Conservation (phyloP, 2,113 vertebrate genomes). For the Erpornis zantholeuca region DNA sequence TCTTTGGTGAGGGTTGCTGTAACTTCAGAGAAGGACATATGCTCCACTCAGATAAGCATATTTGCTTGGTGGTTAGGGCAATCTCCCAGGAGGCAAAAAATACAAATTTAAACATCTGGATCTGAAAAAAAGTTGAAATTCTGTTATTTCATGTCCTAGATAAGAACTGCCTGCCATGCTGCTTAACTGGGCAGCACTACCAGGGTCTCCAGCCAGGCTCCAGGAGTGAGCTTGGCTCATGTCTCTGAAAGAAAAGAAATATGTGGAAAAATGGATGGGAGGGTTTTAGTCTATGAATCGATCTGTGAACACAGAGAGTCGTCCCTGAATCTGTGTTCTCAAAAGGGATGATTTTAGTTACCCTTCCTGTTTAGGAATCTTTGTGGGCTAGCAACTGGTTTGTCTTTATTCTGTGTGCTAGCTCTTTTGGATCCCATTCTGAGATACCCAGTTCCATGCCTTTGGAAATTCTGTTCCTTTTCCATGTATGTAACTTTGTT, state of each 20-base stretch:
- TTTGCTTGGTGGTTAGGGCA: background rate
- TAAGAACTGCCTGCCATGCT: background rate
- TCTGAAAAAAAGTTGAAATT: background rate
- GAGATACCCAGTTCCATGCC: background rate
- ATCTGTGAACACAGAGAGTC: background rate
- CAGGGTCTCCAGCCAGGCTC: background rate
- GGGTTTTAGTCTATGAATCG: background rate
- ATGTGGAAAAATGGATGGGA: rapidly evolving
- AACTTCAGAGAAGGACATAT: background rate
- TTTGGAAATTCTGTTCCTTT: background rate
- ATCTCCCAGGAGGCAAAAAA: background rate
- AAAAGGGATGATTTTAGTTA: background rate
- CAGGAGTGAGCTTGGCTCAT: background rate
- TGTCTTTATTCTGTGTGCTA: background rate
- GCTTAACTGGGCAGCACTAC: background rate
- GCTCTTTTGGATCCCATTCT: background rate
- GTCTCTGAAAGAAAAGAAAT: background rate
- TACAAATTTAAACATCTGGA: background rate
- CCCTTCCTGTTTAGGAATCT: background rate
- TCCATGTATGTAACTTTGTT: background rate
- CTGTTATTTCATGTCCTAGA: background rate
- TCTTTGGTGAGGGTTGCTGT: background rate
- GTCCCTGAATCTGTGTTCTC: background rate
- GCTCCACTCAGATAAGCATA: background rate
- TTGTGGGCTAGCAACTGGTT: background rate